Conservation (phyloP, 53 echinoderm and acorn worm genomes). For the Apostichopus leukothele region DNA sequence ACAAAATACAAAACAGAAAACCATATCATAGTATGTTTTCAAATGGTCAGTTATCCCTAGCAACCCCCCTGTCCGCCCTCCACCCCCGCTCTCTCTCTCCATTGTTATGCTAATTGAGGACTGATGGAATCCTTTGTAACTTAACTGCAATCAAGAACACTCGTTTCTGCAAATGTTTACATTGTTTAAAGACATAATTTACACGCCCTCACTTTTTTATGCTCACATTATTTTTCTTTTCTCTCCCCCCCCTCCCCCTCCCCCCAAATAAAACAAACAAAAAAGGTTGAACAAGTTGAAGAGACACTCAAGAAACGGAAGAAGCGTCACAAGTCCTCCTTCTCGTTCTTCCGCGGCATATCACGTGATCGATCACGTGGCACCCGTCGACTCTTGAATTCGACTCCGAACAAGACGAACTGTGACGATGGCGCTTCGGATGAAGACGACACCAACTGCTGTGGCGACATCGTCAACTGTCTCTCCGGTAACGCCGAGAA, state of each 20-base stretch:
- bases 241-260: neutral
- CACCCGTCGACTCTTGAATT: conserved; percentile 30
- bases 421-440: conserved; percentile 13
- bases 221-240: too few species aligned
- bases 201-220: too few species aligned
- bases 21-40: too few species aligned
- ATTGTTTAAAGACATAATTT: too few species aligned
- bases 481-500: conserved; percentile 85
- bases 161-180: too few species aligned
- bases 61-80: too few species aligned
- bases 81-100: too few species aligned
- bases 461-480: conserved; percentile 75
- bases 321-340: conserved; percentile 45
- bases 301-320: conserved; percentile 73
- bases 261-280: neutral
- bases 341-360: conserved; percentile 76
- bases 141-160: too few species aligned
- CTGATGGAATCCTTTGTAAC: too few species aligned
- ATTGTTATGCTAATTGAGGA: too few species aligned
- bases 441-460: conserved; percentile 52
- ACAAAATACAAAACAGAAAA: too few species aligned
- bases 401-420: conserved; percentile 40
- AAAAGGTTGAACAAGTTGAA: conserved; percentile 84
- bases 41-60: too few species aligned
- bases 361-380: conserved; percentile 43